Conservation (phyloP, 2,113 vertebrate genomes). For the Seriola quinqueradiata region DNA sequence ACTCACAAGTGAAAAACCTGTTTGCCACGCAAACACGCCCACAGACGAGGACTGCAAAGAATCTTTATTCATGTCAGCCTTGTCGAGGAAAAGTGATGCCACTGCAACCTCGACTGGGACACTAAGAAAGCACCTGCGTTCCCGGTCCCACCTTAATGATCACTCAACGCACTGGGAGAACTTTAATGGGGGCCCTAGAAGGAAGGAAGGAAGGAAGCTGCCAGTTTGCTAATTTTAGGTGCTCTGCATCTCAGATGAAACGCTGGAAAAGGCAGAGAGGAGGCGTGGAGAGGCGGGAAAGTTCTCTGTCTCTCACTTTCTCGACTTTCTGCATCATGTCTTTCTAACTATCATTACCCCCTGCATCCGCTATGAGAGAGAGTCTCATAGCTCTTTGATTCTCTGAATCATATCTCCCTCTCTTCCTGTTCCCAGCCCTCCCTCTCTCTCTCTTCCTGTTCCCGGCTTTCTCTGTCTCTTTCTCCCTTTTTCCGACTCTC, state of each 20-base stretch:
- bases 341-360: conserved; percentile 70
- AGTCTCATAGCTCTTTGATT: conserved; percentile 73
- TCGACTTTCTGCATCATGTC: conserved; percentile 65
- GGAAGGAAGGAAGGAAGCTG: conserved; percentile 61
- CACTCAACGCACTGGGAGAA: conserved; percentile 52
- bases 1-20: neutral
- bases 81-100: conserved; percentile 22
- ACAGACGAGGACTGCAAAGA: neutral
- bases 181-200: conserved; percentile 59
- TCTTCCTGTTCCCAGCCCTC: conserved; percentile 63
- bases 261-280: conserved; percentile 58
- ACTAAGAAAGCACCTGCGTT: conserved; percentile 65
- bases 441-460: conserved; percentile 25
- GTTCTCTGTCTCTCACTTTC: conserved; percentile 67
- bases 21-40: neutral
- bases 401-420: conserved; percentile 61
- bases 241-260: conserved; percentile 72
- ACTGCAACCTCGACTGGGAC: conserved; percentile 50
- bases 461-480: conserved; percentile 47
- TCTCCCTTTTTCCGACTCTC: conserved; percentile 27
- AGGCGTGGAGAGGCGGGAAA: conserved; percentile 70
- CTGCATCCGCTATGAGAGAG: conserved; percentile 56
- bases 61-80: neutral
- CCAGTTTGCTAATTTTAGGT: conserved; percentile 76
- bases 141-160: conserved; percentile 62